Base-by-base conservation (phyloP, 2,888 invertebrate species). In the Sminthurides aquaticus region DNA sequence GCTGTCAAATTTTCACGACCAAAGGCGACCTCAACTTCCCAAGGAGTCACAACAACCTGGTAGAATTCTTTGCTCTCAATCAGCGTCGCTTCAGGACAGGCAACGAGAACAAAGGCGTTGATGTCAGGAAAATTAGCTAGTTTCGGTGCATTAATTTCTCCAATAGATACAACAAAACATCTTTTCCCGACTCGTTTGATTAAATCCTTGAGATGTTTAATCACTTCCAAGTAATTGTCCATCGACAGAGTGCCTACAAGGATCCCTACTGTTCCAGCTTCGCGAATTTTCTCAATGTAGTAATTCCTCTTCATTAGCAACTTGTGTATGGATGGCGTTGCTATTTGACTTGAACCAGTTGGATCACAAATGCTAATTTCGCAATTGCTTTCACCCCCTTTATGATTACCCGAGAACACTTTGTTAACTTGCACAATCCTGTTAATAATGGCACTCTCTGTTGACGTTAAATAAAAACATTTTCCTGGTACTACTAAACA, bases 81-180 rank as follows among this genome's bases (percentile, higher is more conserved):
- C 88, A 76, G 82, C 73, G 22, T 90, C 87, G 76, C 90, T 94
- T 95, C 91, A 1, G 94, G 87, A 77, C 98, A 99, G 0, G 94
- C 88, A 60, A 99, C 86, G 75, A 92, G 83, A 0, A 96, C 90
- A 80, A 91, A 99, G 54, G 90, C 85, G 76, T 98, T 96, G 70
- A 98, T 88, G 86, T 92, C 91, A 63, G 89, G 86, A 78, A 97
- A 95, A 80, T 99, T 99, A 0, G 95, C 94, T 67, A 99, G 80
- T 79, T 99, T 99, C 0, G 92, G 88, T 15, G 91, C 89, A 81
- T 93, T 97, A 2, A 95, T 89, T 78, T 95, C 94, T 3, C 97
- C 98, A 62, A 98, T 91, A 26, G 90, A 91, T 63, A 98, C 86
- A 56, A 92, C 87, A 77, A 97, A 96, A 70, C 87, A 87, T 77